Evolutionary conservation across 2,797 vertebrate species (phyloP), one percentile per base, ranked within the genome.

Genomic region (Hypotaenidia philippensis): DNA sequence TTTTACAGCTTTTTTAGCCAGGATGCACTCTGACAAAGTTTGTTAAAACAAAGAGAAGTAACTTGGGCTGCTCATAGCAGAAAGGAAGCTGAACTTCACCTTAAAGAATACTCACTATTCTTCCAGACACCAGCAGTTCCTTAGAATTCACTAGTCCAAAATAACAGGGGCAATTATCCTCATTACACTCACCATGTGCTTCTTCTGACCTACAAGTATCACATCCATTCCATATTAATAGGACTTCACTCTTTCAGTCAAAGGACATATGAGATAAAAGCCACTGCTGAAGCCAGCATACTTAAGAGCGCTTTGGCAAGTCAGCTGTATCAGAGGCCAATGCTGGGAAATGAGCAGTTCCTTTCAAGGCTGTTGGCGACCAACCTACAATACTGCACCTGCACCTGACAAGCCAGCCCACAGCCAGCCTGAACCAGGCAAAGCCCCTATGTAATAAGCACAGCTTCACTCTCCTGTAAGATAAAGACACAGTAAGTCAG

Each of bases 171-270:
- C 13, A 50, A 6, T 18, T 77, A 64, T 36, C 65, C 44, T 71
- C n/a, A 18, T 26, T 29, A 23, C n/a, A 49, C 57, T 68, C 13
- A 82, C 71, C 64, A 61, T 47, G 50, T 6, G 27, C 44, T 63
- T 55, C 45, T 75, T 44, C 2, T 52, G 22, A 45, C 15, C 57
- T 59, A 36, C 47, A 50, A 60, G 12, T 13, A 69, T 31, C 36
- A 19, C 49, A 31, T 11, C 18, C 44, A 77, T 32, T 22, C 0
- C 0, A 0, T 4, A 41, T 8, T n/a, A 87, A 45, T 1, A 75
- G 31, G 27, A 65, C 56, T 90, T 44, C 71, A 68, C 36, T 44
- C 63, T 34, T 59, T 44, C 63, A 85, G 13, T 3, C 65, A 25
- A 53, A 89, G 75, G 21, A 49, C 66, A 64, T 44, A 71, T 31